Evolutionary conservation across 2,888 invertebrate species (phyloP).

Genomic region (Conchocele bisecta): DNA sequence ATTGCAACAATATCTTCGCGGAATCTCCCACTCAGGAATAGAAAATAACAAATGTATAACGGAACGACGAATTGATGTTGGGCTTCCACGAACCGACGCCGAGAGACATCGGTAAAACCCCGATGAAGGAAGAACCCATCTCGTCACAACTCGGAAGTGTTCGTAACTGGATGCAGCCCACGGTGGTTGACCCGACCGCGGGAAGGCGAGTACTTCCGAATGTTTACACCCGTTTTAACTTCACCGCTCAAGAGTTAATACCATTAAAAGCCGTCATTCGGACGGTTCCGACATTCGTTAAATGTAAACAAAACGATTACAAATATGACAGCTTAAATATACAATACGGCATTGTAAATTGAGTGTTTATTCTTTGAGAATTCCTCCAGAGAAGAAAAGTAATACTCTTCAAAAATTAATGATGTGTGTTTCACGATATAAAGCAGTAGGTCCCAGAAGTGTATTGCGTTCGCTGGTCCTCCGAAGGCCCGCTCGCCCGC

Average conservation of each 20-base stretch:
- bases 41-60: constrained; percentile 13
- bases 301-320: neutral
- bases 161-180: constrained; percentile 82
- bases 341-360: too few species aligned
- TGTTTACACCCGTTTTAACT: constrained; percentile 22
- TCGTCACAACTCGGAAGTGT: constrained; percentile 71
- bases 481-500: constrained; percentile 1
- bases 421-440: constrained; percentile 28
- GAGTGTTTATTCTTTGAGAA: too few species aligned
- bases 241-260: constrained; percentile 3
- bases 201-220: constrained; percentile 61
- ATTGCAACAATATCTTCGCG: too few species aligned
- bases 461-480: constrained; percentile 31
- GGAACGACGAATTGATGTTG: too few species aligned
- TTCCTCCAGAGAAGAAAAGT: neutral
- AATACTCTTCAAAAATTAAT: constrained; percentile 44
- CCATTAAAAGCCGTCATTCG: neutral
- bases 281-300: neutral
- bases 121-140: constrained; percentile 78
- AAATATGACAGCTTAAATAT: too few species aligned
- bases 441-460: constrained; percentile 34
- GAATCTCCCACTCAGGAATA: too few species aligned
- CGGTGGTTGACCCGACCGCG: constrained; percentile 75
- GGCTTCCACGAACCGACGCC: constrained; percentile 4
- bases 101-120: constrained; percentile 35